Base-by-base conservation (phyloP, 2,888 invertebrate species). In the Chydorus sphaericus region DNA sequence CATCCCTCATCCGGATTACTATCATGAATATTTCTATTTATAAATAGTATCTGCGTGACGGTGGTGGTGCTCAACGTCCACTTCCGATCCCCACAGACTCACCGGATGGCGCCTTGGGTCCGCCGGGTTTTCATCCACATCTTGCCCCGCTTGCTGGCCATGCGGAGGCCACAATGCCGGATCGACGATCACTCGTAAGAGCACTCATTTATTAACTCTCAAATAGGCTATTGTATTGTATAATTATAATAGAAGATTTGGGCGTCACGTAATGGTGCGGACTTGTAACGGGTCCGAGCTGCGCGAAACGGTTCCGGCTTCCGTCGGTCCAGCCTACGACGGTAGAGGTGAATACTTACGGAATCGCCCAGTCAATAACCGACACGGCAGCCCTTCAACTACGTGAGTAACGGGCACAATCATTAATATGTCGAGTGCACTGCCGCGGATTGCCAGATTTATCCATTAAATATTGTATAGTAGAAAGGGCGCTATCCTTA, bases 31-130 rank as follows among this genome's bases (percentile, higher is more conserved):
- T 39, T 39, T 39, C n/a, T 39, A 1, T 39, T 3, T 3, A 26
- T 28, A 75, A 76, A 59, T 77, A 90, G 90, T 74, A 94, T 96
- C 77, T 91, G 94, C 70, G 88, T 94, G 65, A 94, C 96, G 38
- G 94, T 97, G 62, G 89, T 94, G 63, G 93, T 94, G 48, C 77
- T 96, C 60, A 96, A 96, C 72, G 91, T 94, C 59, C 93, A 96
- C 77, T 96, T 96, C 73, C 85, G 97, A 53, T 94, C 93, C 51
- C 93, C 96, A 48, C 91, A 94, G 73, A 97, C 96, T 44, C 94
- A 96, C 73, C 82, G 83, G 68, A 96, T 97, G 94, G 90, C 94
- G 58, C 89, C 90, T 10, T 94, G 94, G 94, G 90, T 96, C 58
- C 85, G 89, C 68, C 76, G 87, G 61, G 85, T 96, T 58, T 94